Evolutionary conservation across 2,797 vertebrate genomes (phyloP).

Genomic region (Semaprochilodus insignis): DNA sequence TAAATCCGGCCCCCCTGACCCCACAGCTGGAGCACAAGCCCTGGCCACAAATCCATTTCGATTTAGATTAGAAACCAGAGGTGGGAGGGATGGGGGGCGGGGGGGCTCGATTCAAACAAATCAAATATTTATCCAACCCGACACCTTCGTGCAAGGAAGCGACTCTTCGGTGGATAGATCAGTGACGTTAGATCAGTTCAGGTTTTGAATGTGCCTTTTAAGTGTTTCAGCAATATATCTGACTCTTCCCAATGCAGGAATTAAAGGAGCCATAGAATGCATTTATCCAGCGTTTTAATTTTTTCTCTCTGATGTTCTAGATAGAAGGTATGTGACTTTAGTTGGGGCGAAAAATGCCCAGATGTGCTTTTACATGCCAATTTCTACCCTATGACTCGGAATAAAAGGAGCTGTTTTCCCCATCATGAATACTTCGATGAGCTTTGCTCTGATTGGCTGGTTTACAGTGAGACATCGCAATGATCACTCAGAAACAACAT

Average conservation of each 20-base stretch:
- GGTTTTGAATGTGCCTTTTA: not conserved
- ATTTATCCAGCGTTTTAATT: no score
- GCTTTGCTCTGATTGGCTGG: no score
- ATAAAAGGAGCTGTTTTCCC: no score
- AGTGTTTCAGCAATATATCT: not conserved
- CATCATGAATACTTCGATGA: no score
- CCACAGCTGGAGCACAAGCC: constrained; percentile 69
- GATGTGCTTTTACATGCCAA: no score
- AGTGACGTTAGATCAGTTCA: not conserved
- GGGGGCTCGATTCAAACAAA: constrained; percentile 58
- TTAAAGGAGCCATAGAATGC: not conserved
- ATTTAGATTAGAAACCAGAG: constrained; percentile 68
- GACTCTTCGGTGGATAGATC: not conserved
- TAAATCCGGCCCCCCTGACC: constrained; percentile 70
- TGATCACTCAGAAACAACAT: no score
- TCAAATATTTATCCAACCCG: constrained; percentile 63
- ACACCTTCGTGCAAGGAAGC: not conserved
- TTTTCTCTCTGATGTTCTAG: no score
- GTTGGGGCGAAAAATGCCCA: no score
- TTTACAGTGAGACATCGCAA: no score
- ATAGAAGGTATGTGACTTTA: no score
- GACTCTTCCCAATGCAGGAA: no score
- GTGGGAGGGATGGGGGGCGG: constrained; percentile 2
- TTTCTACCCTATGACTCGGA: no score
- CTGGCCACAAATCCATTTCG: constrained; percentile 63